A percentile compares a stretch with the other conserved stretches of the same genome.
phyloP scores from a whole-genome alignment of 2,797 vertebrate species.

The Philypnodon macrostomus region DNA sequence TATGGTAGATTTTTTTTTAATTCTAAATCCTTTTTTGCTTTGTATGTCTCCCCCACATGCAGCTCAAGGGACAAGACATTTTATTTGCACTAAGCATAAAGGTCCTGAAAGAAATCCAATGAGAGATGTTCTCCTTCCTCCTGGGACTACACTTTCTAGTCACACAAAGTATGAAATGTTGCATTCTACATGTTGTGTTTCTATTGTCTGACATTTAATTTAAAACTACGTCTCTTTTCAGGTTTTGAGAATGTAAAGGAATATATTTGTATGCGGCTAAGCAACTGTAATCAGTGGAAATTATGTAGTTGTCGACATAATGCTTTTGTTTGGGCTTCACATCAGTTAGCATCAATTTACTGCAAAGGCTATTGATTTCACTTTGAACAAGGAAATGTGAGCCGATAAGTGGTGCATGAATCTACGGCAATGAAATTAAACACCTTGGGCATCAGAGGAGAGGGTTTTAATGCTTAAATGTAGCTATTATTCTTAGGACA shows the following conservation, averaged over 20 bases:
- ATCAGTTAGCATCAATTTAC: constrained; percentile 43
- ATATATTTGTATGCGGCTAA: constrained; percentile 29
- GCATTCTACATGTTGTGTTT: constrained; percentile 35
- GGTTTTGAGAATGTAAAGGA: constrained; percentile 32
- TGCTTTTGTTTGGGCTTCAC: constrained; percentile 41
- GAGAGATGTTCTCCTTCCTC: constrained; percentile 44
- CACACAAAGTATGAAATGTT: constrained; percentile 2
- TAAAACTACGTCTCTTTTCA: constrained; percentile 37
- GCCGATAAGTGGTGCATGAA: constrained; percentile 30
- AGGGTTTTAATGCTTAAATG: constrained; percentile 20
- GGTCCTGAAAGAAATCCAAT: constrained; percentile 51
- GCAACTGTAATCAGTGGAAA: constrained; percentile 24
- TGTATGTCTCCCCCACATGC: constrained; percentile 14
- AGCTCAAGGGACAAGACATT: constrained; percentile 27
- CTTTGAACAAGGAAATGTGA: constrained; percentile 38
- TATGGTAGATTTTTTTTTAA: constrained; percentile 31
- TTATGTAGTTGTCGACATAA: constrained; percentile 31
- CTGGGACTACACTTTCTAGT: neutral
- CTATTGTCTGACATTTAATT: constrained; percentile 35
- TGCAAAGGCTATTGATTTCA: constrained; percentile 36
- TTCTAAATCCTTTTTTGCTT: constrained; percentile 45
- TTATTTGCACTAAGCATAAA: constrained; percentile 37
- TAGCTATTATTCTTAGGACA: constrained; percentile 17
- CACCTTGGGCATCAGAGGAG: constrained; percentile 14
- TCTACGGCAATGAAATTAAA: constrained; percentile 35